phyloP scores from a whole-genome alignment of 2,888 invertebrate genomes.

The Diarsia rubi region DNA sequence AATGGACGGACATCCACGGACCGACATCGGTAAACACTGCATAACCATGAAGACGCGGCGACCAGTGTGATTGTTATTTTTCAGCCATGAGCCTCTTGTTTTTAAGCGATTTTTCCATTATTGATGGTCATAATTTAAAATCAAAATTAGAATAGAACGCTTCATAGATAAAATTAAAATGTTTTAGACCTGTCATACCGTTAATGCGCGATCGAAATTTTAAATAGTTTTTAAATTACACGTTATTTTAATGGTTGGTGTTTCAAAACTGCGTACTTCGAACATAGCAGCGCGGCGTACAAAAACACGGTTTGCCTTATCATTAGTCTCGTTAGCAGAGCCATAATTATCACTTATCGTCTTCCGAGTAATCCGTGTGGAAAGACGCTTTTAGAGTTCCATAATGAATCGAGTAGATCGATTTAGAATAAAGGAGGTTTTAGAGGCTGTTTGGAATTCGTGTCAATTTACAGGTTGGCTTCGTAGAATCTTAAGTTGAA shows the following conservation, averaged over 20 bases:
- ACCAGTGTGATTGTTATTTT: not conserved
- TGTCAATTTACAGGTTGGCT: not conserved
- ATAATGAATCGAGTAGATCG: slow-evolving; percentile 1
- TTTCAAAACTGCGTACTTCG: slow-evolving; percentile 43
- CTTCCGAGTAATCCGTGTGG: slow-evolving; percentile 62
- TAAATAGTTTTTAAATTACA: slow-evolving; percentile 58
- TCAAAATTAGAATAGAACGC: not conserved
- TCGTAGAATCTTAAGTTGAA: not conserved
- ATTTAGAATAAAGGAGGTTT: slow-evolving; percentile 1
- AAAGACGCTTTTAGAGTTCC: slow-evolving; percentile 57
- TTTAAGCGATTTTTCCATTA: not conserved
- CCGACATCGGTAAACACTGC: not conserved
- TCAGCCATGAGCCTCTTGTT: not conserved
- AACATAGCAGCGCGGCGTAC: slow-evolving; percentile 47
- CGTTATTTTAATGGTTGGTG: slow-evolving; percentile 54
- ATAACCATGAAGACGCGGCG: not conserved
- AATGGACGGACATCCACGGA: not conserved
- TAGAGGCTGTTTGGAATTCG: not conserved
- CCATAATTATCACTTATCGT: slow-evolving; percentile 77
- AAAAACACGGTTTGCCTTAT: slow-evolving; percentile 71
- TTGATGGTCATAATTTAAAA: not conserved
- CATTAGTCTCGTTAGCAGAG: slow-evolving; percentile 76
- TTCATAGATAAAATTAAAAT: slow-evolving; percentile 20
- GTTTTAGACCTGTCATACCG: slow-evolving; percentile 33
- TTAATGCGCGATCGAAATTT: slow-evolving; percentile 36